phyloP scores from a whole-genome alignment of 2,113 vertebrate species.

The Agapornis roseicollis region DNA sequence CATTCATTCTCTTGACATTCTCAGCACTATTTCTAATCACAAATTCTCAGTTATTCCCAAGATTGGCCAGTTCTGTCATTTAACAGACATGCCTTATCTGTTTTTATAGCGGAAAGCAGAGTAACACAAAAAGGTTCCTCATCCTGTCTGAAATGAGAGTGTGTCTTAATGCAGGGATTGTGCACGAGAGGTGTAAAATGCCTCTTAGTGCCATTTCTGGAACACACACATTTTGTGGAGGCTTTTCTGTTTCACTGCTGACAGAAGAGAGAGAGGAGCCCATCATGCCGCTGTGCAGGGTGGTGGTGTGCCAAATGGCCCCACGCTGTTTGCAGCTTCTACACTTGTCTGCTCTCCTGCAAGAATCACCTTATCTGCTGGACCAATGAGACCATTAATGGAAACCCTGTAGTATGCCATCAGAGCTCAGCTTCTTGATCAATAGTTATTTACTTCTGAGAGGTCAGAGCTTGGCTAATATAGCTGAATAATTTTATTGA shows the following conservation, averaged over 20 bases:
- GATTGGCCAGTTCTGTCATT: neutral
- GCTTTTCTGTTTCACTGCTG: slow-evolving; percentile 1
- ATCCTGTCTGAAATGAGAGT: neutral
- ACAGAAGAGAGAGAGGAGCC: neutral
- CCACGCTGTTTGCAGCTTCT: neutral
- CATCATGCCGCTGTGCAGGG: neutral
- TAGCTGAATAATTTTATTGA: slow-evolving; percentile 81
- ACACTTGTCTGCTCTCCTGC: slow-evolving; percentile 7
- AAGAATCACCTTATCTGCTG: slow-evolving; percentile 67
- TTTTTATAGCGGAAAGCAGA: neutral
- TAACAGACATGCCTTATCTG: neutral
- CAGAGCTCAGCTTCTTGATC: slow-evolving; percentile 77
- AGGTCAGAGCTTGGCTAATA: slow-evolving; percentile 79
- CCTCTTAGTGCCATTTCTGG: neutral
- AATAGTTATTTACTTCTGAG: slow-evolving; percentile 85
- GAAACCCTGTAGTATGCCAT: slow-evolving; percentile 63
- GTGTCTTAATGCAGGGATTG: neutral
- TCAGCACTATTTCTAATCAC: neutral
- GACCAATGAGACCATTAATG: slow-evolving; percentile 74
- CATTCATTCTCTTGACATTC: neutral
- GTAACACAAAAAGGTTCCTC: neutral
- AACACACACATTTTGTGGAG: neutral
- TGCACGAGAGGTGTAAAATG: neutral
- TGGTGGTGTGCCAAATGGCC: neutral
- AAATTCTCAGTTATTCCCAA: neutral